These are phyloP conservation scores for Xanthia togata DNA, from an alignment of 2,888 invertebrate genomes.

Conservation along the genomic window DNA sequence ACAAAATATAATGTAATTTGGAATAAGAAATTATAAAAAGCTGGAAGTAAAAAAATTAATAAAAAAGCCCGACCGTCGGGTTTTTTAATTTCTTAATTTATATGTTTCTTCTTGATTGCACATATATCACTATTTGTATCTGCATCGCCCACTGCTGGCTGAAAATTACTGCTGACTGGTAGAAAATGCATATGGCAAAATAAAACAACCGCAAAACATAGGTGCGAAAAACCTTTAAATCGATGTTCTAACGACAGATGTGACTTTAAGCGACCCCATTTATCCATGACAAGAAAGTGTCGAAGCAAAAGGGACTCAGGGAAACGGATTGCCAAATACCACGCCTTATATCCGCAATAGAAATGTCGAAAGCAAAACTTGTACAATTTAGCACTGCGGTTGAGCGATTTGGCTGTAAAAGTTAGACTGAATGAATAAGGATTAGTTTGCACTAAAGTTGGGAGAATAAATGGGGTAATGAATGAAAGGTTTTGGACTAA, in stretches of 20 bases:
- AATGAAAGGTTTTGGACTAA: background rate
- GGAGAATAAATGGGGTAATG: background rate
- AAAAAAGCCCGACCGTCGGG: no score
- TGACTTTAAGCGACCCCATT: conserved; percentile 28
- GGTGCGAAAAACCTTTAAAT: conserved; percentile 13
- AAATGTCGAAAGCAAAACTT: conserved; percentile 52
- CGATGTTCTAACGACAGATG: conserved; percentile 16
- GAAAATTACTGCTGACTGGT: no score
- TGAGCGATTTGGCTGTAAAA: conserved; percentile 30
- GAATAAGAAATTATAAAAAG: no score
- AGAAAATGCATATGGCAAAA: no score
- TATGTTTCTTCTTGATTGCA: no score
- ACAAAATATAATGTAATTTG: no score
- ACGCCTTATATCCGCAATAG: conserved; percentile 53
- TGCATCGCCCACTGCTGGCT: no score
- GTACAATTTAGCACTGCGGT: conserved; percentile 38
- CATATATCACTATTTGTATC: no score
- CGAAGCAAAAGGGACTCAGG: conserved; percentile 37
- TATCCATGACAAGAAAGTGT: conserved; percentile 57
- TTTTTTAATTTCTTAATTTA: no score
- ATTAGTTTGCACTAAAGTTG: conserved; percentile 4
- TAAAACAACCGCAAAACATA: background rate
- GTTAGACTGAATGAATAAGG: conserved; percentile 36
- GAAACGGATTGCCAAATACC: conserved; percentile 47
- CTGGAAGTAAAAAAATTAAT: no score